Percentiles rank a stretch among this genome's conserved stretches.
Conservation (phyloP, 1,140 invertebrate genomes). For the Drosophila bifasciata region DNA sequence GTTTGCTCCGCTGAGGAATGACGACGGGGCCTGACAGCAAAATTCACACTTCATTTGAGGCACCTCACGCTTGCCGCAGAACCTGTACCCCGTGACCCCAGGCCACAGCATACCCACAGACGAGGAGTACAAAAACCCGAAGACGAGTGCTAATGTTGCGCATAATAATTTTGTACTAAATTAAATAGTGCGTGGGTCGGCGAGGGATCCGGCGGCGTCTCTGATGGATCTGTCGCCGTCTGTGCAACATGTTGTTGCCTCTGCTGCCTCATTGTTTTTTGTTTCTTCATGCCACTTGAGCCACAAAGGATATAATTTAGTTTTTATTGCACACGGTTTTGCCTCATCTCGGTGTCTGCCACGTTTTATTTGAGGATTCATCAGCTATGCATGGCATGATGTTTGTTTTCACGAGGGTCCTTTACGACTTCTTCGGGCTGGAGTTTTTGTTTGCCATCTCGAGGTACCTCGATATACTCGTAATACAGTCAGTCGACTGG, state of each 20-base stretch:
- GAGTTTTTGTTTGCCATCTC: conserved; percentile 22
- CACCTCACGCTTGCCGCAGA: conserved; percentile 55
- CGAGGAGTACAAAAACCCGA: conserved; percentile 1
- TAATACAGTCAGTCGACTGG: no score
- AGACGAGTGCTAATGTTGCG: conserved; percentile 75
- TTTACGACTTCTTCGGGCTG: conserved; percentile 47
- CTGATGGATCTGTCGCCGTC: conserved; percentile 28
- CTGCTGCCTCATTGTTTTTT: conserved; percentile 25
- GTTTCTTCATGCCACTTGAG: conserved; percentile 62
- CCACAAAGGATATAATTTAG: conserved; percentile 80
- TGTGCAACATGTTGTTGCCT: conserved; percentile 74
- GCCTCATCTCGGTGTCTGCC: conserved; percentile 23
- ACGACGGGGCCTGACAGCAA: conserved; percentile 55
- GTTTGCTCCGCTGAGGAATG: conserved; percentile 42
- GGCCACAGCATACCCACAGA: conserved; percentile 10
- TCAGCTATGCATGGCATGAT: conserved; percentile 75
- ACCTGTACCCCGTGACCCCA: conserved; percentile 3
- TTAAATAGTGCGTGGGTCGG: conserved; percentile 80
- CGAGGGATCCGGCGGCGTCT: conserved; percentile 33
- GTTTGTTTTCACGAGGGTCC: conserved; percentile 63
- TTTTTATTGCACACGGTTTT: conserved; percentile 72
- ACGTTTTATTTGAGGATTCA: conserved; percentile 42
- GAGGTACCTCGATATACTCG: background rate
- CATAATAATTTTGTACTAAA: conserved; percentile 82
- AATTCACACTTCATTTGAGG: conserved; percentile 80